A percentile compares a stretch with the other conserved stretches of the same genome.
Evolutionary conservation across 1,140 invertebrate species (phyloP).

Genomic region (Zeugodacus cucurbitae): DNA sequence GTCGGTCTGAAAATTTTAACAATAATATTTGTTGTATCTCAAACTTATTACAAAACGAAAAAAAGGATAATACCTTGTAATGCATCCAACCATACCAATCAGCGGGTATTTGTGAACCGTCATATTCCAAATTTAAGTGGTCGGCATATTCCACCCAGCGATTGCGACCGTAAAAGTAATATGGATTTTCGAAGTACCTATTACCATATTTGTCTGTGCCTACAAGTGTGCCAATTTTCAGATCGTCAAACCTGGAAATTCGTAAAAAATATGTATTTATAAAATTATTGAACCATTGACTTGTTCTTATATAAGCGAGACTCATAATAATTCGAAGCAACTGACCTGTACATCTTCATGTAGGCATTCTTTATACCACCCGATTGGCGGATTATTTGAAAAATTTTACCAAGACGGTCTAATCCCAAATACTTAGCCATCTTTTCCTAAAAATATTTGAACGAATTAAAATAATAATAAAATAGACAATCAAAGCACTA

Average conservation of each 20-base stretch:
- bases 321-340: background rate
- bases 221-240: conserved; percentile 87
- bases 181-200: conserved; percentile 94
- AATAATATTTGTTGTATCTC: background rate
- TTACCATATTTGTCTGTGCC: conserved; percentile 97
- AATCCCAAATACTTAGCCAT: conserved; percentile 77
- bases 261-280: conserved; percentile 43
- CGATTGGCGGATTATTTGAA: conserved; percentile 78
- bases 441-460: conserved; percentile 46
- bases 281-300: conserved; percentile 51
- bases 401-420: conserved; percentile 77
- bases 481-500: background rate
- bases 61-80: conserved; percentile 74
- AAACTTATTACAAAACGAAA: too few species aligned
- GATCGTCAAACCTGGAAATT: conserved; percentile 81
- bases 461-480: background rate
- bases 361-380: conserved; percentile 80
- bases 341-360: conserved; percentile 80
- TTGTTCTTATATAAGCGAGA: conserved; percentile 64
- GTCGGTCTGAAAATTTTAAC: conserved; percentile 61
- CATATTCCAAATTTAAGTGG: conserved; percentile 83
- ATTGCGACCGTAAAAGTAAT: conserved; percentile 90
- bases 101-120: conserved; percentile 90
- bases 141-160: conserved; percentile 93
- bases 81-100: conserved; percentile 93